These are phyloP conservation scores for Danio jaintianensis DNA, from an alignment of 2,797 vertebrate genomes.

Conservation along the genomic window DNA sequence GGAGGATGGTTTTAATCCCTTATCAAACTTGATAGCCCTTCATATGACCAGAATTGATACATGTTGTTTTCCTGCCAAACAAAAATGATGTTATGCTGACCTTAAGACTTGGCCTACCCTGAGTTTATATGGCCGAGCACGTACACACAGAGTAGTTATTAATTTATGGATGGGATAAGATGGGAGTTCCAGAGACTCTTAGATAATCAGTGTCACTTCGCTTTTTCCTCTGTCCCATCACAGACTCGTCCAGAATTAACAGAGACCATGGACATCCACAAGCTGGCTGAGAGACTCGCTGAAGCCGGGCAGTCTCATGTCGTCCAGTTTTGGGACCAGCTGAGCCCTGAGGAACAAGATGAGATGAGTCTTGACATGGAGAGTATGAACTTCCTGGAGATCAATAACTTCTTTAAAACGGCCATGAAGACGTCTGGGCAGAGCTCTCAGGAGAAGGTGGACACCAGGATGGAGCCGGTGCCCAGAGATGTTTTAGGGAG, in stretches of 20 bases:
- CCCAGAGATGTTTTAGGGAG: slow-evolving; percentile 90
- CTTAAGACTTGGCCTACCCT: not conserved
- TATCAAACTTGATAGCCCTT: not conserved
- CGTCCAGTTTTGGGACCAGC: slow-evolving; percentile 85
- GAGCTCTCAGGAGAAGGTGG: slow-evolving; percentile 81
- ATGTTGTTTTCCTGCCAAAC: not conserved
- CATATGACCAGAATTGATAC: slow-evolving; percentile 6
- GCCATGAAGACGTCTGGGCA: slow-evolving; percentile 78
- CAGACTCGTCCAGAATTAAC: slow-evolving; percentile 34
- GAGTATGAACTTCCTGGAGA: slow-evolving; percentile 84
- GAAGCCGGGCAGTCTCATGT: slow-evolving; percentile 86
- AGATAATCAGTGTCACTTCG: slow-evolving; percentile 32
- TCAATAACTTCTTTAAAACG: slow-evolving; percentile 84
- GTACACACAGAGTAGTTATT: slow-evolving; percentile 26
- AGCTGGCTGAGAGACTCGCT: slow-evolving; percentile 73
- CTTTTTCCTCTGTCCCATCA: slow-evolving; percentile 14
- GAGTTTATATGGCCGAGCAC: slow-evolving; percentile 7
- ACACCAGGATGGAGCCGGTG: slow-evolving; percentile 89
- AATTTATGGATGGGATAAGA: slow-evolving; percentile 33
- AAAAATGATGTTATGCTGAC: not conserved
- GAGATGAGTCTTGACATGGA: slow-evolving; percentile 79
- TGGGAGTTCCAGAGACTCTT: not conserved
- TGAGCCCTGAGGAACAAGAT: slow-evolving; percentile 75
- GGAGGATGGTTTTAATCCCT: not conserved
- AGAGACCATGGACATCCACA: slow-evolving; percentile 78